phyloP scores from a whole-genome alignment of 2,888 invertebrate genomes.

The Drosophila recens region DNA sequence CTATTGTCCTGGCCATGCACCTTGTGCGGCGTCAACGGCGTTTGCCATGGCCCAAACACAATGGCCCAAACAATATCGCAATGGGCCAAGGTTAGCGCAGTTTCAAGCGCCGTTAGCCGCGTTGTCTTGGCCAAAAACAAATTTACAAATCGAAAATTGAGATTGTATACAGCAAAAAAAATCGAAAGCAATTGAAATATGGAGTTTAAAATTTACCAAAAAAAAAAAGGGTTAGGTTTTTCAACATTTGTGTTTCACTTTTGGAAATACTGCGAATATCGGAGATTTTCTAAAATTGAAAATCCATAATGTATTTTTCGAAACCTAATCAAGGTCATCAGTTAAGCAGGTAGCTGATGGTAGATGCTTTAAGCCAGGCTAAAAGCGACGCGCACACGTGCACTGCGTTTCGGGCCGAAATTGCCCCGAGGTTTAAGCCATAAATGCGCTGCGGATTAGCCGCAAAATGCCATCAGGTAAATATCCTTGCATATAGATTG shows the following conservation, averaged over 20 bases:
- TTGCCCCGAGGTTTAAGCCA: conserved; percentile 4
- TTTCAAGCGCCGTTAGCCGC: conserved; percentile 35
- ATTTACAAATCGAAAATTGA: not conserved
- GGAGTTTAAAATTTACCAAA: no score
- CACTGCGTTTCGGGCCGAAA: conserved; percentile 14
- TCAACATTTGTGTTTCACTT: not conserved
- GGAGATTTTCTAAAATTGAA: not conserved
- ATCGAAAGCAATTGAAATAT: not conserved
- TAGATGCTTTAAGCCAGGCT: conserved; percentile 30
- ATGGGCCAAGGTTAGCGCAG: conserved; percentile 50
- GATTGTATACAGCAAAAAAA: not conserved
- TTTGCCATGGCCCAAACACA: conserved; percentile 51
- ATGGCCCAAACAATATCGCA: conserved; percentile 41
- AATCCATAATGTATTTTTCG: not conserved
- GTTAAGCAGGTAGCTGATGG: not conserved
- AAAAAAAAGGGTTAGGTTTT: not conserved
- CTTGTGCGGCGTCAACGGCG: conserved; percentile 59
- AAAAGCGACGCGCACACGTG: conserved; percentile 30
- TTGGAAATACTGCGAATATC: not conserved
- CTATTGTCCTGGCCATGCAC: conserved; percentile 35
- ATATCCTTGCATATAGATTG: not conserved
- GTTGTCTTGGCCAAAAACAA: not conserved
- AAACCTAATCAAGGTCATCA: conserved; percentile 6
- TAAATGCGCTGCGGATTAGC: conserved; percentile 53
- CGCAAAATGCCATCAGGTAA: conserved; percentile 45